A percentile compares a stretch with the other conserved stretches of the same genome.
Conservation (phyloP, 1,140 invertebrate species). For the Eumaeus atala region DNA sequence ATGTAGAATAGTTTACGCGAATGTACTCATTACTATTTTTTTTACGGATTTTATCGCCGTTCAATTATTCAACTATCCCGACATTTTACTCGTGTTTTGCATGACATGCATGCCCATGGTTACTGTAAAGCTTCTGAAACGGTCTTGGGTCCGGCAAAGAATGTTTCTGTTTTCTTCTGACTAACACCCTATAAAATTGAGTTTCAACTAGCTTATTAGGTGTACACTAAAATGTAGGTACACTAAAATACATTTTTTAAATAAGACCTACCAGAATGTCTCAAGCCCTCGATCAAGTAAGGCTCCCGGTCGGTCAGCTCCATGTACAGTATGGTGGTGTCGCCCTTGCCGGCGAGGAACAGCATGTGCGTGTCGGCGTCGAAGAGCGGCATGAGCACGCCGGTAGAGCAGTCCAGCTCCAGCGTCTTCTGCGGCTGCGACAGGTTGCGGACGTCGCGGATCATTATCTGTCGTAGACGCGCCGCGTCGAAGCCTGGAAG, state of each 20-base stretch:
- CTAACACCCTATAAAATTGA: too few relatives aligned
- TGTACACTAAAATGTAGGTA: background rate
- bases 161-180: too few relatives aligned
- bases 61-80: too few relatives aligned
- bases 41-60: too few relatives aligned
- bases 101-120: too few relatives aligned
- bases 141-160: too few relatives aligned
- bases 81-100: too few relatives aligned
- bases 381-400: constrained; percentile 91
- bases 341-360: constrained; percentile 94
- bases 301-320: constrained; percentile 90
- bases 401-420: constrained; percentile 91
- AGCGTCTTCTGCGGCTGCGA: constrained; percentile 84
- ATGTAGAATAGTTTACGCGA: too few relatives aligned
- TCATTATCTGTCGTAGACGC: constrained; percentile 87
- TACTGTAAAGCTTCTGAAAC: too few relatives aligned
- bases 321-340: constrained; percentile 90
- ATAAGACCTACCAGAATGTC: constrained; percentile 76
- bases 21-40: too few relatives aligned
- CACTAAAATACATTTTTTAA: too few relatives aligned
- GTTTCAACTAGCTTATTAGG: too few relatives aligned
- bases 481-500: constrained; percentile 80
- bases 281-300: constrained; percentile 86
- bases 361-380: constrained; percentile 95
- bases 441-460: constrained; percentile 90